phyloP scores from a whole-genome alignment of 2,797 vertebrate species.

The Acridotheres tristis region DNA sequence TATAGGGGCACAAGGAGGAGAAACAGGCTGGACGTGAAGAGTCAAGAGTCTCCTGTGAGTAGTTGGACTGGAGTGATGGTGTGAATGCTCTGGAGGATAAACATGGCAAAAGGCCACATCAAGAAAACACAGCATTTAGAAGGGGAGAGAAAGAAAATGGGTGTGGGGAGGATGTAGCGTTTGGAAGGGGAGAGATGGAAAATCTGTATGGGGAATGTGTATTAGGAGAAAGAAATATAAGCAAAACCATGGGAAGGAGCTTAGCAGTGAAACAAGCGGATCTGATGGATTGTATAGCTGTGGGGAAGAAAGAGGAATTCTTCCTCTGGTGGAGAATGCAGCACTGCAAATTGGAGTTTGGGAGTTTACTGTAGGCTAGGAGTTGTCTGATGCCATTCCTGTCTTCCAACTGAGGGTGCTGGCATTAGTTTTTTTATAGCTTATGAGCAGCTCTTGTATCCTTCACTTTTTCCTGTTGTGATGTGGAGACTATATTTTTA shows the following conservation, averaged over 20 bases:
- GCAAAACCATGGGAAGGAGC: neutral
- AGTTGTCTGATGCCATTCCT: neutral
- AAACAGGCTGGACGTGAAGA: neutral
- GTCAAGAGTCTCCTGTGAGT: neutral
- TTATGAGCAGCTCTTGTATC: neutral
- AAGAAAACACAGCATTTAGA: neutral
- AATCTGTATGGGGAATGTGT: neutral
- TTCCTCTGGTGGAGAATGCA: neutral
- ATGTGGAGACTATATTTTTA: slow-evolving; percentile 5
- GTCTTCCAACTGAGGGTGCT: neutral
- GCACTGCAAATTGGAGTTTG: neutral
- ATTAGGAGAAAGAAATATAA: neutral
- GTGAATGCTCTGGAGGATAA: neutral
- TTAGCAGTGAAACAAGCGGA: neutral
- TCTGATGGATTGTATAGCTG: neutral
- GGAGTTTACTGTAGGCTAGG: neutral
- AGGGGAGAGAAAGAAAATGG: neutral
- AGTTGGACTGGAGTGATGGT: neutral
- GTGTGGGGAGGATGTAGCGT: fast-evolving
- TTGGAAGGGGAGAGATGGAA: neutral
- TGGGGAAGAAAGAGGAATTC: neutral
- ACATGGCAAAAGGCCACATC: neutral
- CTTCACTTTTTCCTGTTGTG: neutral
- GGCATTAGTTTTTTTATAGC: neutral
- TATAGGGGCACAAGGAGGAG: neutral